Evolutionary conservation across 2,888 invertebrate genomes (phyloP), one percentile per base, ranked within the genome.

Genomic region (Yponomeuta evonymella): DNA sequence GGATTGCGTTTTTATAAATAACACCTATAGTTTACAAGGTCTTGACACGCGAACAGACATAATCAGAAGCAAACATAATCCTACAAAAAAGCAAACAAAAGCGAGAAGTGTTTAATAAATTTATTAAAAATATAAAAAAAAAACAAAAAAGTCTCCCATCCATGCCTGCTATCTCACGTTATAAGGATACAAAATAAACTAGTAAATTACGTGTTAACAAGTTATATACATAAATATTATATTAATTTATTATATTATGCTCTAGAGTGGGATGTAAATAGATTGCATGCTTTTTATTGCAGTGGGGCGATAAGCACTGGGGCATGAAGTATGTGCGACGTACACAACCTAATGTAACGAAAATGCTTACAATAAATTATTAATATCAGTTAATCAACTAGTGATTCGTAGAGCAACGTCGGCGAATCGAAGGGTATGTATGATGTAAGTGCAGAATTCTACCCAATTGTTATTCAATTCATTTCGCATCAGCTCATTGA

Each of bases 101-200:
- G 76, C 77, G 79, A 75, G 77, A 83, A 85, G 83, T 82, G 84
- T 91, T 90, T 87, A 88, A 89, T 86, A 89, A 85, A 86, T 89
- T 92, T 90, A 89, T 89, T 90, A 83, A 87, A 88, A 91, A 79
- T 43, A 70, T 66, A 71, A 67, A 70, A 86, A 88, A 82, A 86
- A 79, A 82, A 85, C 84, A 83, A 85, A 87, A 86, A 83, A 82
- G 83, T 81, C 81, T 77, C 79, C 82, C 85, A 83, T 84, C 83
- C 84, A 84, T 83, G 88, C 87, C 82, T 81, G 83, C 85, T 81
- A 84, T 79, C 82, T 81, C 84, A 81, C 81, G 83, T 64, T 85
- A 84, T 80, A 82, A 83, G 78, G 81, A 79, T 86, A 85, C 80
- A 85, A 87, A 86, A 84, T 81, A 82, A 84, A 83, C 81, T 81